These are phyloP conservation scores for Coregonus clupeaformis DNA, from an alignment of 2,113 vertebrate genomes.

Conservation along the genomic window DNA sequence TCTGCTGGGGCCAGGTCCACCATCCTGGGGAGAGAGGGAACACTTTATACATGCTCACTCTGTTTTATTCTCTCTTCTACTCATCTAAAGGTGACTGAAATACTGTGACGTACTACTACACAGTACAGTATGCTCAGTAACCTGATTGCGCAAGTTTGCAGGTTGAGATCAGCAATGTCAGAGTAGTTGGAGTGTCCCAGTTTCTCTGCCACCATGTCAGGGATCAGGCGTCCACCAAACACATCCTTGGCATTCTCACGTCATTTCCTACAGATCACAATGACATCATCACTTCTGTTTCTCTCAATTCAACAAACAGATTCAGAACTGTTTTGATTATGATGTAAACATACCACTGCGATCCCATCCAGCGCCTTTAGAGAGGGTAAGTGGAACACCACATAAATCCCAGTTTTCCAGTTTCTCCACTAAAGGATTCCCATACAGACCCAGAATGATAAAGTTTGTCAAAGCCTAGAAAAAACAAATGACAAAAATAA, in stretches of 20 bases:
- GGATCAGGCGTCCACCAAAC: constrained; percentile 80
- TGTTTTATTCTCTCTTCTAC: too few species aligned
- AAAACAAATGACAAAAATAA: background rate
- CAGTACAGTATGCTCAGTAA: constrained; percentile 37
- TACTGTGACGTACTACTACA: background rate
- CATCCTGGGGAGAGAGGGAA: constrained; percentile 54
- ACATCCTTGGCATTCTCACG: constrained; percentile 80
- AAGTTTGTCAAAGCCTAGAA: constrained; percentile 77
- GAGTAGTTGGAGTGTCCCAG: constrained; percentile 78
- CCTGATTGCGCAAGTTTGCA: constrained; percentile 80
- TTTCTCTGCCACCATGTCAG: constrained; percentile 82
- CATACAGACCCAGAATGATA: constrained; percentile 81
- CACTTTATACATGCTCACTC: background rate
- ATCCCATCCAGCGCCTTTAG: constrained; percentile 84
- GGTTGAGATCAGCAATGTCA: constrained; percentile 76
- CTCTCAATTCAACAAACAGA: constrained; percentile 24
- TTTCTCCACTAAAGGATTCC: constrained; percentile 79
- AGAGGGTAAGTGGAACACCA: constrained; percentile 82
- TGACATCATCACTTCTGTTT: constrained; percentile 49
- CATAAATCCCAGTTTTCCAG: constrained; percentile 82
- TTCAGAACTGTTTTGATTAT: background rate
- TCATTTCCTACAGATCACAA: constrained; percentile 65
- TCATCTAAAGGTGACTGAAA: background rate
- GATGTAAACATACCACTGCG: constrained; percentile 67
- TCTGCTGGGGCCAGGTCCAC: constrained; percentile 77